These are phyloP conservation scores for Azemiops feae DNA, from an alignment of 2,113 vertebrate genomes.

Conservation along the genomic window DNA sequence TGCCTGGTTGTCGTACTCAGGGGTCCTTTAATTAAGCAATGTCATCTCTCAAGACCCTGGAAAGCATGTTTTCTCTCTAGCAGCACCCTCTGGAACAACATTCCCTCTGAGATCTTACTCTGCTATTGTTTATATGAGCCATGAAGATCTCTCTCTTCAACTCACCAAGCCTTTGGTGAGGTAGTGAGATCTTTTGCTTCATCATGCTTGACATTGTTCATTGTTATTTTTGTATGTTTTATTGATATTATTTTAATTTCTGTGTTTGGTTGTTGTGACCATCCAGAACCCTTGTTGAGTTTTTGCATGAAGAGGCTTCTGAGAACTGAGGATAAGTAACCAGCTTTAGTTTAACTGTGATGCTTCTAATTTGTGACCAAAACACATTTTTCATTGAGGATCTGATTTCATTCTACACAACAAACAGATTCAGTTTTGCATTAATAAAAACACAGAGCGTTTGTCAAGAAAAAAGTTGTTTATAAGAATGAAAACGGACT, in stretches of 20 bases:
- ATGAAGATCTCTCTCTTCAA: neutral
- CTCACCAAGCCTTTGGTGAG: neutral
- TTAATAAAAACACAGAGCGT: neutral
- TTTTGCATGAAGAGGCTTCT: neutral
- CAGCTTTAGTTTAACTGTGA: neutral
- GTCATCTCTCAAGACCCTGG: too few species aligned
- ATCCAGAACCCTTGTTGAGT: neutral
- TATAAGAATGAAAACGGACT: conserved; percentile 16
- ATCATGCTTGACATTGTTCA: neutral
- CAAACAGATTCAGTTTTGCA: neutral
- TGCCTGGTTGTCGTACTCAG: too few species aligned
- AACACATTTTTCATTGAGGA: neutral
- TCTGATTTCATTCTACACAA: neutral
- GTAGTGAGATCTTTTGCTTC: neutral
- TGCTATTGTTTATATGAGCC: neutral
- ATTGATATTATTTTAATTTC: neutral
- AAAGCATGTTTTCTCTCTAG: too few species aligned
- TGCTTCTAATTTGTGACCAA: neutral
- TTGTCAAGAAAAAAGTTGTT: neutral
- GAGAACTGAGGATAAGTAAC: neutral
- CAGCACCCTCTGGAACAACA: too few species aligned
- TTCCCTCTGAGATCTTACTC: too few species aligned
- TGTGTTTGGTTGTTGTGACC: neutral
- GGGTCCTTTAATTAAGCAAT: too few species aligned
- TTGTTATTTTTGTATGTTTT: neutral